Conservation (phyloP, 2,888 invertebrate species). For the Tetragonisca angustula region DNA sequence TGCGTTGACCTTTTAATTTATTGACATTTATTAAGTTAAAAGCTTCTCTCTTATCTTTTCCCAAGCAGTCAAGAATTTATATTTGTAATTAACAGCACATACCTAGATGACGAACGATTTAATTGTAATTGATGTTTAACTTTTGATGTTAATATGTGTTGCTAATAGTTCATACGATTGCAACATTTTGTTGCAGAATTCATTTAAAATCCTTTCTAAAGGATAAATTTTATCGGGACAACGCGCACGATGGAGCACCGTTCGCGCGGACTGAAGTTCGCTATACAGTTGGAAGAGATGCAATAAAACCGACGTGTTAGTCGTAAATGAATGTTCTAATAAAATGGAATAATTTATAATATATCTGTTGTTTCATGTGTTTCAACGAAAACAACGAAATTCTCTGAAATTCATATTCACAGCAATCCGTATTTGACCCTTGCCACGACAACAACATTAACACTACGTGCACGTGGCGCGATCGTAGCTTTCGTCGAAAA, state of each 20-base stretch:
- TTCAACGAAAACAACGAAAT: not conserved
- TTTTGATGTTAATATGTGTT: not conserved
- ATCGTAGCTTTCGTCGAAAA: too few species aligned
- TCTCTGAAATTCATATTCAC: not conserved
- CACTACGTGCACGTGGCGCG: too few species aligned
- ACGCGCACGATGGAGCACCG: not conserved
- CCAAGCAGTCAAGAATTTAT: not conserved
- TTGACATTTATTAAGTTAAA: not conserved
- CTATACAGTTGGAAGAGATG: not conserved
- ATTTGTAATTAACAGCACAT: not conserved
- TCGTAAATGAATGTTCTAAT: not conserved
- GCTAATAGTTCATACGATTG: not conserved
- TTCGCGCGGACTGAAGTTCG: not conserved
- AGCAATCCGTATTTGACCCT: not conserved
- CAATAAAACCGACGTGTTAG: not conserved
- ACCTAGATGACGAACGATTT: not conserved
- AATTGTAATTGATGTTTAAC: not conserved
- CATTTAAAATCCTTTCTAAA: not conserved
- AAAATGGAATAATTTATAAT: not conserved
- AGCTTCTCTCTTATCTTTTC: accelerated
- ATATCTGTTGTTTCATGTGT: not conserved
- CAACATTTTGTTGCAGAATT: slow-evolving; percentile 15
- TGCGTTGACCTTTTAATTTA: not conserved
- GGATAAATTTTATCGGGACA: not conserved
- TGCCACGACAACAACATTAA: too few species aligned